Conservation (phyloP, 1,140 invertebrate genomes). For the Drosophila funebris region DNA sequence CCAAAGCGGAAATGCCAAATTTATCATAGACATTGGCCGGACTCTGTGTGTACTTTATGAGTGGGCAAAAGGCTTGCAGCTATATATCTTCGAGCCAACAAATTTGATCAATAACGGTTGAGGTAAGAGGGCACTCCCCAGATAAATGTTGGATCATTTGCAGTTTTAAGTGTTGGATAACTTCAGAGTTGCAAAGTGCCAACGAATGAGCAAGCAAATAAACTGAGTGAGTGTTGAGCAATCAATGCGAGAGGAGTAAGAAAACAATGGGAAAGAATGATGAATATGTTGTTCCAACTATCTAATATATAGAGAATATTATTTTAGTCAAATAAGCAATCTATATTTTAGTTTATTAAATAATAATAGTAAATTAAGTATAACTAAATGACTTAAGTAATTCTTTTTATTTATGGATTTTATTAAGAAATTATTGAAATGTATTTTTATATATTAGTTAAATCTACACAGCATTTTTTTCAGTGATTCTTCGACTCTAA, state of each 20-base stretch:
- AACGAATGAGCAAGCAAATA: slow-evolving; percentile 43
- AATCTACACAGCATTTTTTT: no score
- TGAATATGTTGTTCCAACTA: no score
- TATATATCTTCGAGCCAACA: slow-evolving; percentile 41
- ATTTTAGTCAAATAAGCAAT: no score
- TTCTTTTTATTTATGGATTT: no score
- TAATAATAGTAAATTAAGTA: no score
- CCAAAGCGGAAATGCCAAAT: slow-evolving; percentile 64
- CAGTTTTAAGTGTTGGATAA: slow-evolving; percentile 36
- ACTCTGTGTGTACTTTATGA: slow-evolving; percentile 63
- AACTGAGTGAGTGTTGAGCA: neutral
- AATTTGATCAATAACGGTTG: slow-evolving; percentile 65
- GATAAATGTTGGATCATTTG: slow-evolving; percentile 68
- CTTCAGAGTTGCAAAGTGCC: slow-evolving; percentile 39
- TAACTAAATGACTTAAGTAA: no score
- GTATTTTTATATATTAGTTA: no score
- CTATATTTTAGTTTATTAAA: no score
- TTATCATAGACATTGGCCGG: slow-evolving; percentile 58
- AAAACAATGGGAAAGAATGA: neutral
- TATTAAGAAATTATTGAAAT: no score
- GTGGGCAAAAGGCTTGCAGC: slow-evolving; percentile 33
- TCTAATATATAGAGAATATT: no score
- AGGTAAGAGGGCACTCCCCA: slow-evolving; percentile 36
- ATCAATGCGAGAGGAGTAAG: slow-evolving; percentile 1
- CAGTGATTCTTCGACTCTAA: no score